These are phyloP conservation scores for Andrena marginata DNA, from an alignment of 2,888 invertebrate genomes.

Conservation along the genomic window DNA sequence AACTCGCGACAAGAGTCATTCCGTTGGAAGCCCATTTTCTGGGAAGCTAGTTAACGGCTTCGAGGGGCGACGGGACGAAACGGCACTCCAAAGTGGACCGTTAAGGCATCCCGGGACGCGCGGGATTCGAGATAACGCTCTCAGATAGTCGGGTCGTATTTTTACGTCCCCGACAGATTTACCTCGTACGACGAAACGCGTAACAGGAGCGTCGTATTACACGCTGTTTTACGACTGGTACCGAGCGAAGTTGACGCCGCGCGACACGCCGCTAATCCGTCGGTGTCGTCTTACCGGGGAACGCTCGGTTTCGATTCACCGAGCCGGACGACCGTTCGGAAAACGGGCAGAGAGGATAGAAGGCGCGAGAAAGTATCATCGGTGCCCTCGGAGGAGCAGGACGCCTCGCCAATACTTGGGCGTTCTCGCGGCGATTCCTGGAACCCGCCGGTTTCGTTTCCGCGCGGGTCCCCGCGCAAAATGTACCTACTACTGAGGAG, in stretches of 20 bases:
- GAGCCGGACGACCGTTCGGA: neutral
- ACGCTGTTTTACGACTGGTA: constrained; percentile 36
- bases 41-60: neutral
- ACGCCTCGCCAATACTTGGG: constrained; percentile 25
- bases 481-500: too few relatives aligned
- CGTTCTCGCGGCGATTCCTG: constrained; percentile 7
- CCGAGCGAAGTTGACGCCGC: neutral
- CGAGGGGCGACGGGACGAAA: constrained; percentile 5
- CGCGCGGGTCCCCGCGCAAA: neutral
- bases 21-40: constrained; percentile 22
- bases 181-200: constrained; percentile 24
- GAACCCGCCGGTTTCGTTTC: constrained; percentile 12
- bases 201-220: constrained; percentile 33
- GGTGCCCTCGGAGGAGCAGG: too few relatives aligned
- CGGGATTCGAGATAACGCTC: constrained; percentile 37
- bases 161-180: constrained; percentile 50
- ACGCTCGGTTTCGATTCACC: constrained; percentile 16
- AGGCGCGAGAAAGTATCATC: constrained; percentile 2
- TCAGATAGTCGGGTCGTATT: constrained; percentile 34
- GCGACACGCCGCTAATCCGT: constrained; percentile 29
- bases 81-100: constrained; percentile 19
- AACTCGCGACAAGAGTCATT: neutral
- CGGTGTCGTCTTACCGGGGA: constrained; percentile 28
- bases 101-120: constrained; percentile 27
- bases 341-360: neutral